Evolutionary conservation across 2,888 invertebrate species (phyloP), one percentile per base, ranked within the genome.

Genomic region (Omphaloscelis lunosa): DNA sequence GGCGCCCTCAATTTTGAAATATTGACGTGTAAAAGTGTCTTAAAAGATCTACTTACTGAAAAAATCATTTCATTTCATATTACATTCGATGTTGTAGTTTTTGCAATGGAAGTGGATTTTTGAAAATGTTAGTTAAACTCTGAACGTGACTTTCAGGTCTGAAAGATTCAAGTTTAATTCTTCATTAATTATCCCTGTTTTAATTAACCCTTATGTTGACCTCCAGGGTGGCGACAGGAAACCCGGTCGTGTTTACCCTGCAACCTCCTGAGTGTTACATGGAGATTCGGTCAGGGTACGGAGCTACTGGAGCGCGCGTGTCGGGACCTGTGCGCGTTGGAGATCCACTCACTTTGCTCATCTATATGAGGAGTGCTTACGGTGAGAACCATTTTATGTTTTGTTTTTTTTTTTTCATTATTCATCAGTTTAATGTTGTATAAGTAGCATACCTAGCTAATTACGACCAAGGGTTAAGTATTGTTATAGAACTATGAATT

Each of bases 211-310:
- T n/a, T n/a, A 58, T 45, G 41, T 77, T 75, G 34, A 27, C 8
- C 87, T 89, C 65, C 94, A 99, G 99, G 94, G 99, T 99, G 86
- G 99, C 99, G 79, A 99, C 99, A 56, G 99, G 99, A 68, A 99
- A 99, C 95, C 99, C 99, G 27, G 99, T 99, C 29, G 98, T 99
- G 59, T 99, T 99, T 92, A 99, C 99, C 0, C 96, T 99, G 72
- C 98, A 98, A 85, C 99, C 99, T 1, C 99, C 99, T 0, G 99
- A 99, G 94, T 99, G 99, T 93, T 99, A 99, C 96, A 99, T 99
- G 99, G 99, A 99, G 97, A 99, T 99, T 90, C 97, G 99, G 85
- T 98, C 98, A 87, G 99, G 99, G 39, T 99, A 99, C 93, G 99
- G 99, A 23, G 98, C 98, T 12, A 97, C 97, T 53, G 99, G 99